phyloP scores from a whole-genome alignment of 2,888 invertebrate genomes.

The Tolmerus cingulatus region DNA sequence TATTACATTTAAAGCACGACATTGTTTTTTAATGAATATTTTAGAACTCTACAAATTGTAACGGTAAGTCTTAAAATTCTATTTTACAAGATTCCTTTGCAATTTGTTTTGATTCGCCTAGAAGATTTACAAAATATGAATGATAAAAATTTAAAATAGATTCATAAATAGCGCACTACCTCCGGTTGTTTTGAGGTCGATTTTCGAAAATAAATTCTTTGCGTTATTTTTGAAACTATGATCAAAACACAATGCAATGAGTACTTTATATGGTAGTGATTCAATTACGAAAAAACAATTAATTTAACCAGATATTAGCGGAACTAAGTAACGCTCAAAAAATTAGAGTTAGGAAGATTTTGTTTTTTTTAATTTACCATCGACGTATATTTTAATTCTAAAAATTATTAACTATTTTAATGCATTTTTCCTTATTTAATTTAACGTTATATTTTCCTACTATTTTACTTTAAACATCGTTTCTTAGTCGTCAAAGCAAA shows the following conservation, averaged over 20 bases:
- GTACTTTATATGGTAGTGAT: constrained; percentile 32
- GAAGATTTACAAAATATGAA: not conserved
- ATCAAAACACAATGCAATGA: not conserved
- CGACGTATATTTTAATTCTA: constrained; percentile 1
- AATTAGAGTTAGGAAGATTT: not conserved
- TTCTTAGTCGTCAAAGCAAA: constrained; percentile 32
- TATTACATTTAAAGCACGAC: constrained; percentile 40
- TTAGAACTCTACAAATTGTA: constrained; percentile 41
- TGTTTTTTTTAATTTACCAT: not conserved
- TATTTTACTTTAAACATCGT: constrained; percentile 25
- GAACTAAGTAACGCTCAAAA: not conserved
- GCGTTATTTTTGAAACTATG: constrained; percentile 6
- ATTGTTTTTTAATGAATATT: constrained; percentile 17
- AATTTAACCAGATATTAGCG: not conserved
- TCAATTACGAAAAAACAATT: not conserved
- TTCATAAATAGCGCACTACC: not conserved
- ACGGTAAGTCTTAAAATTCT: constrained; percentile 36
- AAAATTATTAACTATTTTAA: constrained; percentile 26
- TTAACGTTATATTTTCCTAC: constrained; percentile 33
- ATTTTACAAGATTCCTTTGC: constrained; percentile 28
- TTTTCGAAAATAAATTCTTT: not conserved
- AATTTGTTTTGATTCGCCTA: constrained; percentile 25
- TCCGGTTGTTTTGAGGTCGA: not conserved
- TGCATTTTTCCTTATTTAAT: not conserved
- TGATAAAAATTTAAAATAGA: not conserved